Evolutionary conservation across 2,113 vertebrate genomes (phyloP), one percentile per base, ranked within the genome.

Genomic region (Microcebus griseorufus): DNA sequence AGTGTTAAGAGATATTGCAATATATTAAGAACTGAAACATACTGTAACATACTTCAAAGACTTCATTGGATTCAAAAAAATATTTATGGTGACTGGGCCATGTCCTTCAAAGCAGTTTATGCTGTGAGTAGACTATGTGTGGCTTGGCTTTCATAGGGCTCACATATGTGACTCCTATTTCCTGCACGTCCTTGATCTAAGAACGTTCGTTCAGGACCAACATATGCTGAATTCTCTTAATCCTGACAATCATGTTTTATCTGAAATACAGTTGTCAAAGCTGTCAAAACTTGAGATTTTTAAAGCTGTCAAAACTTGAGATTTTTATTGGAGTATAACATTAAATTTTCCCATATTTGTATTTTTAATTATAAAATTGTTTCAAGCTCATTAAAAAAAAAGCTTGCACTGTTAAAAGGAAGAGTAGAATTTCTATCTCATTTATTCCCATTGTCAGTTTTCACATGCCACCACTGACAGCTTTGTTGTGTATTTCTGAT

Each of bases 351-450:
- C 37, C 3, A 58, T 82, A 17, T 48, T 93, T 86, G 16, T 65
- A 79, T 69, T 96, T 93, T 73, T 93, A 83, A 78, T 25, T 78
- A 95, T 51, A 75, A 93, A 83, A 69, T 32, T 53, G 42, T 25
- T 93, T 87, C n/a, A 73, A 79, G 32, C 1, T 45, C 34, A 84
- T 64, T 84, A 86, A 95, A 62, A 86, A 97, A 89, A 20, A 80
- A 64, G 48, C 20, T 72, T 73, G 14, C 70, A 45, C n/a, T 34
- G 9, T 55, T 97, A 70, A 53, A 81, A 73, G 11, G n/a, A 62
- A 67, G 53, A 88, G 12, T 25, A 88, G 29, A 93, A 3, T 90
- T 37, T 53, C 23, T 2, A 73, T 29, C 0, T 6, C 12, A 27
- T 85, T 78, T 37, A 18, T 18, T 80, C 20, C 14, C 45, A 75